Percentiles rank a stretch among this genome's conserved stretches.
These are phyloP conservation scores for Heterocephalus glaber DNA, from an alignment of 2,113 vertebrate genomes.

Conservation along the genomic window DNA sequence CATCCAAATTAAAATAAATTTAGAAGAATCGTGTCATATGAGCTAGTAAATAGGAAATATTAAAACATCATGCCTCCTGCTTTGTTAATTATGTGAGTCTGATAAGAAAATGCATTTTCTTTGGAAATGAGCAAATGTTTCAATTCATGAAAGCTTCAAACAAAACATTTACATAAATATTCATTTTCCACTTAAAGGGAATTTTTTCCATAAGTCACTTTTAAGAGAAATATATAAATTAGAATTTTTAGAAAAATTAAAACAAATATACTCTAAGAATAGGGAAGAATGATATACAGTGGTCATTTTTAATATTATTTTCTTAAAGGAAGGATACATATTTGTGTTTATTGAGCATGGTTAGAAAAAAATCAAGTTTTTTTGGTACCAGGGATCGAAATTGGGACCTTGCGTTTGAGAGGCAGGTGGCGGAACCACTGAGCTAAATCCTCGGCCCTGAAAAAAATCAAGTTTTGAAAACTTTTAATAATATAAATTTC, in stretches of 20 bases:
- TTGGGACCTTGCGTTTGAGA: too few species aligned
- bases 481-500: not conserved
- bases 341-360: not conserved
- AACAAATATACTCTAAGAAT: slow-evolving; percentile 16
- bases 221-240: too few species aligned
- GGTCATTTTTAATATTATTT: slow-evolving; percentile 8
- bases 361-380: not conserved
- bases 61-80: not conserved
- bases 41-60: not conserved
- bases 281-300: not conserved
- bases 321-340: slow-evolving; percentile 15
- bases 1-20: slow-evolving; percentile 46
- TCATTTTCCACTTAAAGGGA: not conserved
- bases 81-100: slow-evolving; percentile 29
- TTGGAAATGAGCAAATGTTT: slow-evolving; percentile 38
- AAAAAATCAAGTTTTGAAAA: not conserved
- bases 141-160: slow-evolving; percentile 34
- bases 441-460: too few species aligned
- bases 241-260: slow-evolving; percentile 49
- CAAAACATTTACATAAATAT: slow-evolving; percentile 30
- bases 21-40: not conserved
- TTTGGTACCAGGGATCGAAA: too few species aligned
- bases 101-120: slow-evolving; percentile 50
- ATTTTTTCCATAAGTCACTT: too few species aligned
- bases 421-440: too few species aligned